A percentile compares a stretch with the other conserved stretches of the same genome.
Evolutionary conservation across 2,888 invertebrate genomes (phyloP).

Genomic region (Cantharis rustica): DNA sequence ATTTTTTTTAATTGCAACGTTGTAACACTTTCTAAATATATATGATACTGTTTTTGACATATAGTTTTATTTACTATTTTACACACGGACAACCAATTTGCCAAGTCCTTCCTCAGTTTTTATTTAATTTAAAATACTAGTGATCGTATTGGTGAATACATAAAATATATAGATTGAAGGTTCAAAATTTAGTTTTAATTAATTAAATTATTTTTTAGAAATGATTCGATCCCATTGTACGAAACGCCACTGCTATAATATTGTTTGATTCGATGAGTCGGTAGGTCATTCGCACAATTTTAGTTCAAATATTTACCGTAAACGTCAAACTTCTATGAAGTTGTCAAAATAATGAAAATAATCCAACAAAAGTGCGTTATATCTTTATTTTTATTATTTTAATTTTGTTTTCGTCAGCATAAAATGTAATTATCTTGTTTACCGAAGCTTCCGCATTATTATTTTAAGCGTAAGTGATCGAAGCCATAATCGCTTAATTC

Average conservation of each 20-base stretch:
- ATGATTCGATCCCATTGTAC: too few species aligned
- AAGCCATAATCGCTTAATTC: neutral
- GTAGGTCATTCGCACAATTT: neutral
- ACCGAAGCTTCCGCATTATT: neutral
- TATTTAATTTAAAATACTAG: too few species aligned
- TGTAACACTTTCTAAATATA: neutral
- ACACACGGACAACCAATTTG: neutral
- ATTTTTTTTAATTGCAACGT: neutral
- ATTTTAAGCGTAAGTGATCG: neutral
- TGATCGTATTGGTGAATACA: too few species aligned
- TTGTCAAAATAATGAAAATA: neutral
- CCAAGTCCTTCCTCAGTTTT: neutral
- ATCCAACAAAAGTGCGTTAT: neutral
- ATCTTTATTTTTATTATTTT: neutral
- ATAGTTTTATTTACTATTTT: neutral
- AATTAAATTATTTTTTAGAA: too few species aligned
- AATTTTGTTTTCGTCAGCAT: neutral
- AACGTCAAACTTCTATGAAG: neutral
- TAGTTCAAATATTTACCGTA: neutral
- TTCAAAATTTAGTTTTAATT: too few species aligned
- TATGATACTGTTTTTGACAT: neutral
- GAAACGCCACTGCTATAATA: neutral
- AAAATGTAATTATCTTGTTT: neutral
- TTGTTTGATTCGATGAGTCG: neutral
- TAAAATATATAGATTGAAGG: too few species aligned